phyloP scores from a whole-genome alignment of 2,797 vertebrate species.

The Mustela erminea region DNA sequence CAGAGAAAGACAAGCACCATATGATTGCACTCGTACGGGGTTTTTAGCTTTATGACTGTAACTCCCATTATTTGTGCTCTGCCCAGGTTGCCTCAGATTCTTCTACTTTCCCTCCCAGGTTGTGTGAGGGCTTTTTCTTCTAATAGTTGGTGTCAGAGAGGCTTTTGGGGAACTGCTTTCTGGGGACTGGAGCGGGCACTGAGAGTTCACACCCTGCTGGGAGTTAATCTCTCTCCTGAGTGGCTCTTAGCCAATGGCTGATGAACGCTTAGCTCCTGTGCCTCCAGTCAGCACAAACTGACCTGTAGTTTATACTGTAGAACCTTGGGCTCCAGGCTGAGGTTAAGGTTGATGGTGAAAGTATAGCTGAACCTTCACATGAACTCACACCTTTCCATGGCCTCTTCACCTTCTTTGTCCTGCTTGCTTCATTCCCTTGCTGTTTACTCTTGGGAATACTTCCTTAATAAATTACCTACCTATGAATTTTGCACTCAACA shows the following conservation, averaged over 20 bases:
- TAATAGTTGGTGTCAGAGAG: neutral
- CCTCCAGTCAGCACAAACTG: neutral
- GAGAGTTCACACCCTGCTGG: neutral
- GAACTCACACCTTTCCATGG: neutral
- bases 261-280: neutral
- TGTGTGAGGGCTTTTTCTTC: neutral
- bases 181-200: neutral
- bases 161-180: neutral
- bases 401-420: neutral
- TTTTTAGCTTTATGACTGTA: neutral
- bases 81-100: neutral
- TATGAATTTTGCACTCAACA: neutral
- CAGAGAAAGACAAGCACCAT: neutral
- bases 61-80: neutral
- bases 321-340: neutral
- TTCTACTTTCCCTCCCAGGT: neutral
- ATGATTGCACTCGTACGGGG: neutral
- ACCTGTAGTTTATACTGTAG: neutral
- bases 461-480: neutral
- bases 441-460: neutral
- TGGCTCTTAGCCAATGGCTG: neutral
- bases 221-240: neutral
- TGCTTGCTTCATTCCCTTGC: neutral
- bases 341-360: neutral
- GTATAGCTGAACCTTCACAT: neutral